Evolutionary conservation across 1,140 invertebrate genomes (phyloP).

Genomic region (Hesperophylax magnus): DNA sequence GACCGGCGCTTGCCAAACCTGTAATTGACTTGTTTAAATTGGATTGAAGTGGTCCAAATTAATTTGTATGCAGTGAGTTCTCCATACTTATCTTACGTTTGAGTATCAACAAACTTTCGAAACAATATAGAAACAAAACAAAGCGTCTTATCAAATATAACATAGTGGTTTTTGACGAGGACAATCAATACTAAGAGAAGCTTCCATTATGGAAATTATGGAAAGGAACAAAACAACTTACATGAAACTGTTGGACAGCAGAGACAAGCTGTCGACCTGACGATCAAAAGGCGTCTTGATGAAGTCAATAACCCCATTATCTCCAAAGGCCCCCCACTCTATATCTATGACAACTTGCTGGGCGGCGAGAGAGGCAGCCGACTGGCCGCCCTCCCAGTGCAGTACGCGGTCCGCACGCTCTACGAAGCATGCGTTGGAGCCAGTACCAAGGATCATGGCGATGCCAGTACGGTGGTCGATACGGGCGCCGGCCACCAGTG

Average conservation of each 20-base stretch:
- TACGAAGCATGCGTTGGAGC: constrained; percentile 97
- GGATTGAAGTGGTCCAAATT: too few species aligned
- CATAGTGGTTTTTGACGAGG: too few species aligned
- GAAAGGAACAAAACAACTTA: constrained; percentile 56
- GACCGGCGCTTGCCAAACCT: too few species aligned
- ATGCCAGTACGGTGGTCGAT: constrained; percentile 77
- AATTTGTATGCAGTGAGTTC: too few species aligned
- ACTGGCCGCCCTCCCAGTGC: constrained; percentile 59
- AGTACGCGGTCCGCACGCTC: constrained; percentile 75
- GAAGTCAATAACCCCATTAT: constrained; percentile 87
- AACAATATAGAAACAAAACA: too few species aligned
- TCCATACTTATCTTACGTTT: too few species aligned
- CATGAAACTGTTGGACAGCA: constrained; percentile 82
- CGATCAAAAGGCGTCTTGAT: constrained; percentile 88
- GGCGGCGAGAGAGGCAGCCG: constrained; percentile 39
- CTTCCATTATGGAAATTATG: too few species aligned
- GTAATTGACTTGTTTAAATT: too few species aligned
- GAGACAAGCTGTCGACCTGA: constrained; percentile 85
- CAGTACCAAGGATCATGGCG: constrained; percentile 83
- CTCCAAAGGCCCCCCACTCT: constrained; percentile 98
- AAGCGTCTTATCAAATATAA: too few species aligned
- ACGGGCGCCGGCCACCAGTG: constrained; percentile 96
- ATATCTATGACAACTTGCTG: constrained; percentile 75
- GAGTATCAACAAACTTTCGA: too few species aligned
- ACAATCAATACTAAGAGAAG: too few species aligned